Evolutionary conservation across 2,113 vertebrate species (phyloP).

Genomic region (Ptyas mucosa): DNA sequence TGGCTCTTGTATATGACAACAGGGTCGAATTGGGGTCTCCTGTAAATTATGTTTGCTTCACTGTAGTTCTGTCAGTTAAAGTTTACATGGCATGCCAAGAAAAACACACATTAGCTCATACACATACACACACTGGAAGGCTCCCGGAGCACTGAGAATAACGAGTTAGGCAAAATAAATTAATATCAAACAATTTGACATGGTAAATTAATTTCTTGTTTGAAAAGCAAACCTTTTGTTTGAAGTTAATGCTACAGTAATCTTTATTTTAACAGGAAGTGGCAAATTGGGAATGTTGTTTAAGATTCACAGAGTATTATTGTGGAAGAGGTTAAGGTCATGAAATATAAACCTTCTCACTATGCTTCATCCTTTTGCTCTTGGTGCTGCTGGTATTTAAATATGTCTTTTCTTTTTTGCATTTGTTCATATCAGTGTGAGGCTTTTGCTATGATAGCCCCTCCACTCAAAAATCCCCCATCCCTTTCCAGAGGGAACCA

Average conservation of each 20-base stretch:
- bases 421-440: background rate
- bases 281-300: background rate
- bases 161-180: background rate
- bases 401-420: background rate
- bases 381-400: background rate
- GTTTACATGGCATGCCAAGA: conserved; percentile 22
- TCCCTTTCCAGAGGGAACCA: background rate
- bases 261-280: background rate
- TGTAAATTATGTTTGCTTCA: conserved; percentile 23
- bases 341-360: background rate
- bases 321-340: background rate
- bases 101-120: background rate
- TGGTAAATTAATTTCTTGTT: conserved; percentile 4
- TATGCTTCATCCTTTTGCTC: background rate
- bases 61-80: conserved; percentile 17
- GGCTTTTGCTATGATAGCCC: background rate
- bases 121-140: accelerated
- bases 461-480: background rate
- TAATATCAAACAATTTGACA: background rate
- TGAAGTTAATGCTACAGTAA: background rate
- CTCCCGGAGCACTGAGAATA: background rate
- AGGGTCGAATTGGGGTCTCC: background rate
- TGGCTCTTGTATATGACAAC: conserved; percentile 12
- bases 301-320: background rate
- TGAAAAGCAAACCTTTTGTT: background rate